Conservation (phyloP, 2,888 invertebrate species). For the Drosophila anceps region DNA sequence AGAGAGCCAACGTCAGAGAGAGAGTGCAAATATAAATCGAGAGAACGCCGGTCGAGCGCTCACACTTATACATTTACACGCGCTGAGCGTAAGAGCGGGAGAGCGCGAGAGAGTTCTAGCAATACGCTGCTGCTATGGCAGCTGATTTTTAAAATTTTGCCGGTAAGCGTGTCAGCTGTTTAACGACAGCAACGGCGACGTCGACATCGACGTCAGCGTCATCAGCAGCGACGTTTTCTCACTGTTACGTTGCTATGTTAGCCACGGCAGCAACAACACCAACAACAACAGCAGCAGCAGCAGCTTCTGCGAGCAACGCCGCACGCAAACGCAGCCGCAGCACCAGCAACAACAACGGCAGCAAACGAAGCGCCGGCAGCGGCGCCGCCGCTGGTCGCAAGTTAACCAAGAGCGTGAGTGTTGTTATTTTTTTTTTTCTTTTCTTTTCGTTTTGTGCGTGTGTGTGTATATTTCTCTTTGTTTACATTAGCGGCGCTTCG, state of each 20-base stretch:
- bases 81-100: slow-evolving; percentile 11
- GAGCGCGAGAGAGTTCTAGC: slow-evolving; percentile 37
- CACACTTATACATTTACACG: not conserved
- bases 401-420: slow-evolving; percentile 77
- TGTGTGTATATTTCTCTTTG: slow-evolving; percentile 60
- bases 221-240: slow-evolving; percentile 30
- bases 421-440: slow-evolving; percentile 38
- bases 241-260: slow-evolving; percentile 73
- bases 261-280: slow-evolving; percentile 68
- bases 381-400: slow-evolving; percentile 65
- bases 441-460: slow-evolving; percentile 36
- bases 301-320: slow-evolving; percentile 58
- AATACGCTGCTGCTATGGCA: slow-evolving; percentile 58
- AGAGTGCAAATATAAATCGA: slow-evolving; percentile 29
- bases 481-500: slow-evolving; percentile 61
- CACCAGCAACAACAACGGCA: slow-evolving; percentile 64
- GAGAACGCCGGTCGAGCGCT: slow-evolving; percentile 43
- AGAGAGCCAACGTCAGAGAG: slow-evolving; percentile 40
- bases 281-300: slow-evolving; percentile 49
- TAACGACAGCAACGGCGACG: slow-evolving; percentile 36
- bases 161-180: slow-evolving; percentile 80
- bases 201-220: slow-evolving; percentile 3
- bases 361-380: slow-evolving; percentile 69
- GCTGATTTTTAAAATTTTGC: slow-evolving; percentile 78
- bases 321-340: slow-evolving; percentile 76